Evolutionary conservation across 2,888 invertebrate species (phyloP), one percentile per base, ranked within the genome.

Genomic region (Drosophila fungiperda): DNA sequence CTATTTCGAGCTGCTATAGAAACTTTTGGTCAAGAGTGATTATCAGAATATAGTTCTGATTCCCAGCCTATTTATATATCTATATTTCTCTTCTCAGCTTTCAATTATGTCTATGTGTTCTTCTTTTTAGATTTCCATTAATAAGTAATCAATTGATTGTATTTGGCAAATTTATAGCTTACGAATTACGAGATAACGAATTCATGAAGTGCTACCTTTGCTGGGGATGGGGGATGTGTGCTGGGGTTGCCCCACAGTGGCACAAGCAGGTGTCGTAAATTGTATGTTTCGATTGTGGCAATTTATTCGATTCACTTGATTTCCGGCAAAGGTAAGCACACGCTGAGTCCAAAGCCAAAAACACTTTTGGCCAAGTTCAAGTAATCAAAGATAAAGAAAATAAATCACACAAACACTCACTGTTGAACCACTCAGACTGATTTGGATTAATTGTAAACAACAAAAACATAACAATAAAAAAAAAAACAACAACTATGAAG

Each of bases 321-420:
- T 79, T 78, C 75, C 75, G 59, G 29, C 58, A 61, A 29, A 32
- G 45, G 29, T 35, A 15, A 45, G 32, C n/a, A n/a, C 55, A n/a
- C 23, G 17, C 12, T 15, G 52, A 64, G 64, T 73, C 78, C 63
- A 73, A 68, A 59, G 65, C 35, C 35, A 65, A 33, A 58, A 67
- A 35, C 52, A 59, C 65, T 63, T 69, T 52, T 26, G 66, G 66
- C 61, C 84, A 73, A 84, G 76, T 87, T 82, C 85, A 72, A 54
- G 68, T 61, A 80, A 84, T 80, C 72, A 75, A 76, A 61, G 60
- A 74, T 69, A 76, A 85, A 80, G 66, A 86, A 86, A 88, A 82
- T 76, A 84, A 87, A 77, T 66, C 68, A 85, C 74, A 70, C 68
- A 26, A 58, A 9, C 48, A 50, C 50, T 36, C 23, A 52, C 35